Percentiles rank a stretch among this genome's conserved stretches.
Evolutionary conservation across 2,797 vertebrate genomes (phyloP).

Genomic region (Manis pentadactyla): DNA sequence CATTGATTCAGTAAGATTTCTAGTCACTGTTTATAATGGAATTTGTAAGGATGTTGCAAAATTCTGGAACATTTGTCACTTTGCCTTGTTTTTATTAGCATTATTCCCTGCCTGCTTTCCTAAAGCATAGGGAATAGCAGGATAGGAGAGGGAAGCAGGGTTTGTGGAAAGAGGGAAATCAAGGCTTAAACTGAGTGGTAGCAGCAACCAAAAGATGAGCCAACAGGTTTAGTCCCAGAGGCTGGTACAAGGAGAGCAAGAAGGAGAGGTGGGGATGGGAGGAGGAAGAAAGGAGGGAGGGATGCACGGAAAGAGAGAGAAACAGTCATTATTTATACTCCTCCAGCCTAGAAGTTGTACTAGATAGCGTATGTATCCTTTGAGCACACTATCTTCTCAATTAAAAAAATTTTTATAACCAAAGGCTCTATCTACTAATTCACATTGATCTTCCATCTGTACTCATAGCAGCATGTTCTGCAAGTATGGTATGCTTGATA

Average conservation of each 20-base stretch:
- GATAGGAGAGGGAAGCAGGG: neutral
- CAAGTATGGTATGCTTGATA: neutral
- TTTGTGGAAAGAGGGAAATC: neutral
- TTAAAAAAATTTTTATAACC: neutral
- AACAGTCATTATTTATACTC: neutral
- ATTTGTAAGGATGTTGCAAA: neutral
- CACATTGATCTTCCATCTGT: neutral
- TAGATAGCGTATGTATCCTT: neutral
- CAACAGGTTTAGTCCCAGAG: neutral
- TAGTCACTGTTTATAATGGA: neutral
- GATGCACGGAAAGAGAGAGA: neutral
- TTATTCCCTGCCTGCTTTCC: neutral
- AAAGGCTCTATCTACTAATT: neutral
- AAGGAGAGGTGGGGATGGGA: neutral
- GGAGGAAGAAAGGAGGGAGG: neutral
- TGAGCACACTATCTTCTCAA: neutral
- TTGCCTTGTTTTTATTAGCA: neutral
- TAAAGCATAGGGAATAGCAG: neutral
- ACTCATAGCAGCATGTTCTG: neutral
- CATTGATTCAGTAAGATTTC: neutral
- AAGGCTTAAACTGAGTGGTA: neutral
- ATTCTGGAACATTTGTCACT: neutral
- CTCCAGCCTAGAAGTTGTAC: neutral
- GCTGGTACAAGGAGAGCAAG: neutral
- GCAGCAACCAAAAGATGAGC: neutral